A percentile compares a stretch with the other conserved stretches of the same genome.
Conservation (phyloP, 1,140 invertebrate genomes). For the Ephestia elutella region DNA sequence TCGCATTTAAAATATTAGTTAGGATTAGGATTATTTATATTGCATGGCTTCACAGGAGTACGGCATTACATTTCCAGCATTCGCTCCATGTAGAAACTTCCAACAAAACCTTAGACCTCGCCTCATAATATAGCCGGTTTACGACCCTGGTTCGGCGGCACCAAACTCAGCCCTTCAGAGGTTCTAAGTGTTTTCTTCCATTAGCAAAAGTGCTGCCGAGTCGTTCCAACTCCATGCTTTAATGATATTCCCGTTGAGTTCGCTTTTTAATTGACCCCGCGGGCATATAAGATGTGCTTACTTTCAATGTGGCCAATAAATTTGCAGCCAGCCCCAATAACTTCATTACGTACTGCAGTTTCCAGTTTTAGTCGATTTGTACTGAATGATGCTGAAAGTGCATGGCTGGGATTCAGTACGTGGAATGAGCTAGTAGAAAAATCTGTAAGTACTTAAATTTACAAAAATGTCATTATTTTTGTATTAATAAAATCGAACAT, state of each 20-base stretch:
- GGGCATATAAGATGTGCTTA: slow-evolving; percentile 1
- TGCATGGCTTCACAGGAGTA: too few species aligned
- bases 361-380: not conserved
- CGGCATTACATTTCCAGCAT: too few species aligned
- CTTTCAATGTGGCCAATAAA: not conserved
- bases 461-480: too few species aligned
- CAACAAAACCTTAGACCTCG: slow-evolving; percentile 1
- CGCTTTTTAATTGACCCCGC: not conserved
- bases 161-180: not conserved
- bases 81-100: not conserved
- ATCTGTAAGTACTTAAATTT: too few species aligned
- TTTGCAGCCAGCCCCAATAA: not conserved
- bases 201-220: not conserved
- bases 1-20: too few species aligned
- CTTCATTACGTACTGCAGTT: not conserved
- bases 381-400: not conserved
- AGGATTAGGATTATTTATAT: too few species aligned
- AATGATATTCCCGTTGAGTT: not conserved
- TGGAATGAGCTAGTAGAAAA: too few species aligned
- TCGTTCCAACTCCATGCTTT: not conserved
- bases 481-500: too few species aligned
- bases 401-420: too few species aligned
- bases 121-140: not conserved
- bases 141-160: not conserved
- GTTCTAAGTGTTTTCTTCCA: slow-evolving; percentile 2